Percentiles rank a stretch among this genome's conserved stretches.
Evolutionary conservation across 2,888 invertebrate species (phyloP).

Genomic region (Platerodrilus igneus): DNA sequence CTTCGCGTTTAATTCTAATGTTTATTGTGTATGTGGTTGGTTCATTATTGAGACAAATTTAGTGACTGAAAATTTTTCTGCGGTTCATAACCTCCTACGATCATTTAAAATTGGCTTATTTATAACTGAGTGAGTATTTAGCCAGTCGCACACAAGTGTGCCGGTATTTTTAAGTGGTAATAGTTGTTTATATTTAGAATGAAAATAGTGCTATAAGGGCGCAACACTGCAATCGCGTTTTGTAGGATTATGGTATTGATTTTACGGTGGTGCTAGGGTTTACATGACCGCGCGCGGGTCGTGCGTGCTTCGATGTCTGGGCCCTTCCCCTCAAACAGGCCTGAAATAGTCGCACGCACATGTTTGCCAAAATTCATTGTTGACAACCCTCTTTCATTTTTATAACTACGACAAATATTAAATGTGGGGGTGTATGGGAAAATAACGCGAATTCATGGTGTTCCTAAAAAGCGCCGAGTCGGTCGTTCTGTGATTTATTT

Average conservation of each 20-base stretch:
- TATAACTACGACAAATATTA: slow-evolving; percentile 20
- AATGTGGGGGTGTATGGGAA: too few species aligned
- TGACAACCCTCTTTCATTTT: slow-evolving; percentile 24
- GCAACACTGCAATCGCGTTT: slow-evolving; percentile 38
- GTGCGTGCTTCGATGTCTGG: slow-evolving; percentile 32
- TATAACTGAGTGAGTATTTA: too few species aligned
- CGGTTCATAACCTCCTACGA: too few species aligned
- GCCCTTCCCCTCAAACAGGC: slow-evolving; percentile 28
- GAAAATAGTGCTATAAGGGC: slow-evolving; percentile 11
- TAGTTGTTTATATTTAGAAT: slow-evolving; percentile 7
- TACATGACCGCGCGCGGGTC: slow-evolving; percentile 33
- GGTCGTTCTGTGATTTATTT: too few species aligned
- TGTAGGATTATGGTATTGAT: slow-evolving; percentile 45
- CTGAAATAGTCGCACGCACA: slow-evolving; percentile 33
- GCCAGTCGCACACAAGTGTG: slow-evolving; percentile 13
- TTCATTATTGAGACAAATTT: too few species aligned
- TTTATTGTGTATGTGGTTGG: too few species aligned
- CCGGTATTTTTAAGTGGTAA: slow-evolving; percentile 6
- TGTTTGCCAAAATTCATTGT: slow-evolving; percentile 26
- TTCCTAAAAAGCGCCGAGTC: too few species aligned
- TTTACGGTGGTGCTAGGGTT: slow-evolving; percentile 41
- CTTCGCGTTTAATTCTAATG: too few species aligned
- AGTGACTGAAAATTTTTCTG: too few species aligned
- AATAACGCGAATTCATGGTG: too few species aligned
- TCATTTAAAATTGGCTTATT: too few species aligned